Base-by-base conservation (phyloP, 2,113 vertebrate genomes). In the Puntigrus tetrazona region DNA sequence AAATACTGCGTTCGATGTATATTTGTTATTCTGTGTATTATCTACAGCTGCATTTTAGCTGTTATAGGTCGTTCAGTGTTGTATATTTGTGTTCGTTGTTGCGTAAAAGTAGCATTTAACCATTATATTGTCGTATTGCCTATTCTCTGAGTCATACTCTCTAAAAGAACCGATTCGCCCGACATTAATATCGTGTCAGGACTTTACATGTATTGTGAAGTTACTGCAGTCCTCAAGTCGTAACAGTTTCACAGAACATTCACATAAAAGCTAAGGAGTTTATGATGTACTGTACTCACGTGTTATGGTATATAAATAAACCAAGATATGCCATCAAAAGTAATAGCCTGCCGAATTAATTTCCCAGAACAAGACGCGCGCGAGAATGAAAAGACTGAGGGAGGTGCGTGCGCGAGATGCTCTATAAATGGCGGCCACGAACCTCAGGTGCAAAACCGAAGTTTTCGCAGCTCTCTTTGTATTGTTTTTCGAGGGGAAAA, bases 361-460 rank as follows among this genome's bases (percentile, higher is more conserved):
- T 7, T n/a, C 5, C 38, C n/a, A 43, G 10, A 43, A 75, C 43
- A 75, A 45, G 18, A 38, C 18, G 2, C 65, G 34, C 11, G 34
- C 20, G 38, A 18, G 38, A n/a, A 27, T 73, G 69, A 22, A 43
- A 70, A 47, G 73, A 3, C 52, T 57, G 52, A 75, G 73, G 45
- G 73, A 75, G 73, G 73, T 45, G 82, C 67, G 63, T 65, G 47
- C 50, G 75, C 61, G 77, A 72, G 50, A 43, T 78, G 18, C 61
- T 14, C 61, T 85, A 83, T 85, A 83, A 83, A 87, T 52, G 78
- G 61, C 20, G 20, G 18, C 27, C 43, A 74, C 57, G 69, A 8
- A 41, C 22, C 57, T 52, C 78, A 81, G 86, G 77, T 86, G 80
- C 85, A 59, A 88, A 55, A 47, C 57, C 73, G 57, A 87, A 83